Percentiles rank a stretch among this genome's conserved stretches.
These are phyloP conservation scores for Enteromius treurensis DNA, from an alignment of 2,797 vertebrate genomes.

Conservation along the genomic window DNA sequence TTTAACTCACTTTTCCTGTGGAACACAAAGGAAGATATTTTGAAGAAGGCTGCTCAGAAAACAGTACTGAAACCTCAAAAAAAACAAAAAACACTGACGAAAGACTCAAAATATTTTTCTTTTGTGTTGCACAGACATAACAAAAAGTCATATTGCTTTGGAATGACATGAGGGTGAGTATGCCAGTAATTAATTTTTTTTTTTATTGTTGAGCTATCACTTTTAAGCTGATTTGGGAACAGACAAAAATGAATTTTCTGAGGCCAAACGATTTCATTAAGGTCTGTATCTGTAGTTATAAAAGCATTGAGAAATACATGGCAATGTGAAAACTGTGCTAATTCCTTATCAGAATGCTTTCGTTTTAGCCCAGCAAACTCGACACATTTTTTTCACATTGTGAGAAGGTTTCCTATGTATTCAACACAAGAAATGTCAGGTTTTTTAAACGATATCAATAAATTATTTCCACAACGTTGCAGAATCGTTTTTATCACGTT, in stretches of 20 bases:
- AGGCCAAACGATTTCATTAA: not conserved
- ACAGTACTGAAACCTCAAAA: not conserved
- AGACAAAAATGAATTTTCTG: not conserved
- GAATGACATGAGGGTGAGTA: not conserved
- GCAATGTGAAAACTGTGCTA: not conserved
- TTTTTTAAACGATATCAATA: no score
- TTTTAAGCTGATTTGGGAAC: not conserved
- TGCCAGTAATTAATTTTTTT: not conserved
- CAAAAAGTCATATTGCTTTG: not conserved
- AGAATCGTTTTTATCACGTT: no score
- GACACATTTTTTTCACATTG: no score
- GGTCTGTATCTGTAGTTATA: not conserved
- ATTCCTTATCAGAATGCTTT: not conserved
- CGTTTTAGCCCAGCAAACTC: not conserved
- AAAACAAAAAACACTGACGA: not conserved
- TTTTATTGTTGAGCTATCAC: not conserved
- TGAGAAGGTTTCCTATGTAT: no score
- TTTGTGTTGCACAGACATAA: not conserved
- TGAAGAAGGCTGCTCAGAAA: not conserved
- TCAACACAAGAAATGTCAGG: no score
- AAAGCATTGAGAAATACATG: not conserved
- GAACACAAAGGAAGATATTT: not conserved
- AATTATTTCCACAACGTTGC: no score
- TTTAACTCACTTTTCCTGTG: not conserved
- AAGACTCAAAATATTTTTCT: not conserved